Evolutionary conservation across 1,140 invertebrate genomes (phyloP).

Genomic region (Scaptomyza montana): DNA sequence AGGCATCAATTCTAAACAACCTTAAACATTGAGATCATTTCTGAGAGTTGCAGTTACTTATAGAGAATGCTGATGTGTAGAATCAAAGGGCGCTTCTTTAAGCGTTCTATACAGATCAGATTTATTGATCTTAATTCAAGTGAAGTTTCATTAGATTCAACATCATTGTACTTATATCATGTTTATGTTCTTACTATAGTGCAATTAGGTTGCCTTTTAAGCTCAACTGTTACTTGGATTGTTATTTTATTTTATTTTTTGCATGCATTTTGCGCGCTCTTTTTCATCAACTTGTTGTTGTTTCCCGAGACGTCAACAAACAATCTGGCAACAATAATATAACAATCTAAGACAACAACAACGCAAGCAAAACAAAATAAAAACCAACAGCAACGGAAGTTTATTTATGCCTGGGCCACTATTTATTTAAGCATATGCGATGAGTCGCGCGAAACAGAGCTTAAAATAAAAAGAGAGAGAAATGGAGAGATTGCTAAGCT

Average conservation of each 20-base stretch:
- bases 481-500: constrained; percentile 15
- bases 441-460: constrained; percentile 44
- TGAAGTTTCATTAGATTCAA: no score
- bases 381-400: constrained; percentile 69
- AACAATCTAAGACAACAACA: constrained; percentile 18
- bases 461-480: constrained; percentile 20
- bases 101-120: no score
- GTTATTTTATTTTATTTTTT: background rate
- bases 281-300: background rate
- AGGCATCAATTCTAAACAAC: background rate
- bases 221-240: no score
- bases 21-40: constrained; percentile 3
- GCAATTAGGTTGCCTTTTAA: no score
- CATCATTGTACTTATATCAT: no score
- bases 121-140: no score
- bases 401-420: constrained; percentile 72
- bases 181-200: no score
- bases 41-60: background rate
- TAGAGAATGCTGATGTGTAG: background rate
- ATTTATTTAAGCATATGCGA: constrained; percentile 74
- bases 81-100: no score
- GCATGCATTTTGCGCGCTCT: constrained; percentile 15
- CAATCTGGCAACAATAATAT: no score
- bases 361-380: background rate
- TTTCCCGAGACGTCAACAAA: no score